phyloP scores from a whole-genome alignment of 2,797 vertebrate species.

The Eremophila alpestris region DNA sequence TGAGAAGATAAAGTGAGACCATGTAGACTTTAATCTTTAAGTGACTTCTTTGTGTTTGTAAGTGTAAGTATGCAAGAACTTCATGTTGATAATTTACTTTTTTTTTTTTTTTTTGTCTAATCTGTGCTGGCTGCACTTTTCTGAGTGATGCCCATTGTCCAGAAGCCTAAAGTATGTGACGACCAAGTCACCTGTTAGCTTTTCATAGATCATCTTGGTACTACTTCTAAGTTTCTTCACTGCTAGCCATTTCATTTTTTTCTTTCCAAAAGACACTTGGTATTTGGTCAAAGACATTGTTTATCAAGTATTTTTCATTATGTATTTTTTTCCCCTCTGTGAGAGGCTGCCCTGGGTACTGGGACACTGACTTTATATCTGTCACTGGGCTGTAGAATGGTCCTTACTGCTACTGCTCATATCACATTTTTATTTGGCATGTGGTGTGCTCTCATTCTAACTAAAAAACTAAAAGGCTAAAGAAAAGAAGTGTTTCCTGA shows the following conservation, averaged over 20 bases:
- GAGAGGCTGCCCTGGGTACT: not conserved
- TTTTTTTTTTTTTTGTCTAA: not conserved
- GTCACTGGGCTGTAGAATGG: not conserved
- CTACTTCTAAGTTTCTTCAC: not conserved
- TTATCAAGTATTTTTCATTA: not conserved
- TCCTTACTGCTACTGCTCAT: not conserved
- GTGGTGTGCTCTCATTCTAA: not conserved
- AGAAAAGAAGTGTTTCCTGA: not conserved
- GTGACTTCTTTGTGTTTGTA: not conserved
- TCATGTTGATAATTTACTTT: not conserved
- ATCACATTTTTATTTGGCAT: not conserved
- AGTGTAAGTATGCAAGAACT: not conserved
- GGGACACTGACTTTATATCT: not conserved
- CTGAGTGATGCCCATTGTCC: not conserved
- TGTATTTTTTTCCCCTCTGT: not conserved
- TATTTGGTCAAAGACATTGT: not conserved
- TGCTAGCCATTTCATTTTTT: not conserved
- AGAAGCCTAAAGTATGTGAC: not conserved
- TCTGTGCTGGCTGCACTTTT: not conserved
- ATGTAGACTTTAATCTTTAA: not conserved
- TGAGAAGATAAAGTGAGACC: not conserved
- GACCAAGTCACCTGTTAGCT: not conserved
- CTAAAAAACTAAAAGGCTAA: not conserved
- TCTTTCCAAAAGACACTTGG: not conserved
- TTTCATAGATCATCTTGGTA: not conserved